Conservation (phyloP, 2,797 vertebrate species). For the Nasua narica region DNA sequence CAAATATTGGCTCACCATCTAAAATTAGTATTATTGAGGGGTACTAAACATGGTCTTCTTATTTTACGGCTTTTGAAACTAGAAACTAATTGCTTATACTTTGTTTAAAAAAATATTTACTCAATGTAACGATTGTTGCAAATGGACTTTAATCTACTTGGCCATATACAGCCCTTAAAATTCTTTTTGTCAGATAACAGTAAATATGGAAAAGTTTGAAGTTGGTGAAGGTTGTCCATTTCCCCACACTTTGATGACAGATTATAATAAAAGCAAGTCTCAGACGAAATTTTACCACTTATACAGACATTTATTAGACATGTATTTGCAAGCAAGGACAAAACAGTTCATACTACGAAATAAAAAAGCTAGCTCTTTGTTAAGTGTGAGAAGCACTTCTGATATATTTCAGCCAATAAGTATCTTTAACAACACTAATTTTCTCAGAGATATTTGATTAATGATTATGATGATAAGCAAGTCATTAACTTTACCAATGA, state of each 20-base stretch:
- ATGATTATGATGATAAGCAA: neutral
- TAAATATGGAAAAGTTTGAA: slow-evolving; percentile 1
- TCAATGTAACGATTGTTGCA: neutral
- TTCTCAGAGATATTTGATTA: neutral
- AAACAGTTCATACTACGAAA: neutral
- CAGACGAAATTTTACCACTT: neutral
- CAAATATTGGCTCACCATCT: neutral
- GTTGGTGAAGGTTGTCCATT: neutral
- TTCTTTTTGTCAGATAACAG: neutral
- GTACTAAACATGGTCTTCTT: neutral
- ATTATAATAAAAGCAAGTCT: neutral
- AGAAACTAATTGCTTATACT: neutral
- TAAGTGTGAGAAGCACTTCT: neutral
- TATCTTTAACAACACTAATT: neutral
- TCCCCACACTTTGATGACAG: neutral
- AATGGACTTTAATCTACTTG: neutral
- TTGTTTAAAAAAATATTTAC: neutral
- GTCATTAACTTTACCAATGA: neutral
- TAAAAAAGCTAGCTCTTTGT: neutral
- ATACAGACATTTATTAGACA: neutral
- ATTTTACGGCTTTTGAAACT: neutral
- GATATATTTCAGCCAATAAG: neutral
- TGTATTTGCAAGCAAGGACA: neutral
- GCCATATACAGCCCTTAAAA: neutral
- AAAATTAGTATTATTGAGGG: neutral